These are phyloP conservation scores for Ellobium chinense DNA, from an alignment of 2,888 invertebrate species.

Conservation along the genomic window DNA sequence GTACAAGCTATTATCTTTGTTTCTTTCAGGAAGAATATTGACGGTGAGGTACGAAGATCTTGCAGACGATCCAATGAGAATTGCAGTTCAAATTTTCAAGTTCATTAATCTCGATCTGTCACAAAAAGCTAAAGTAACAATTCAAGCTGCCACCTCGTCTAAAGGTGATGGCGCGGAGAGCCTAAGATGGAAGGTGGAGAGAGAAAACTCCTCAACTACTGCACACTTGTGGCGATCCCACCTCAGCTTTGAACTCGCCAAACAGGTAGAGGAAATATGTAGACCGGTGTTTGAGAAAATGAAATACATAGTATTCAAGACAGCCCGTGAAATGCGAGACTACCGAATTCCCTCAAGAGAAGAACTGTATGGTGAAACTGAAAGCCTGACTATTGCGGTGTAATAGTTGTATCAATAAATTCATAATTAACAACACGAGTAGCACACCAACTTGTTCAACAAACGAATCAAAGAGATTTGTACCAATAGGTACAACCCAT, in stretches of 20 bases:
- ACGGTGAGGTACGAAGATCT: neutral
- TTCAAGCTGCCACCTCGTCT: neutral
- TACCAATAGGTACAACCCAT: neutral
- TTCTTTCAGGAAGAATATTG: neutral
- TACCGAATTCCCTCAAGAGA: neutral
- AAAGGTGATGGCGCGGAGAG: neutral
- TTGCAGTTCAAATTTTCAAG: neutral
- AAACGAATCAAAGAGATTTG: too few relatives aligned
- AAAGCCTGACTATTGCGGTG: neutral
- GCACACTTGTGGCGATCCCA: neutral
- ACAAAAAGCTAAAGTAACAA: neutral
- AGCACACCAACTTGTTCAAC: too few relatives aligned
- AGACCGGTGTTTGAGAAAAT: neutral
- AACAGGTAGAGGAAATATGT: neutral
- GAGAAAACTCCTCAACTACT: neutral
- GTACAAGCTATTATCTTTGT: too few relatives aligned
- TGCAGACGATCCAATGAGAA: neutral
- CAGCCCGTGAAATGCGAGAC: neutral
- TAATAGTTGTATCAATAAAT: neutral
- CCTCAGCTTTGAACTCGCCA: neutral
- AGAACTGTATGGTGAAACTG: neutral
- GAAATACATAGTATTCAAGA: neutral
- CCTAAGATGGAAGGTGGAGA: neutral
- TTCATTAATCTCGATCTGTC: neutral
- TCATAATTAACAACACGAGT: neutral